phyloP scores from a whole-genome alignment of 2,113 vertebrate species.

The Nibea albiflora region DNA sequence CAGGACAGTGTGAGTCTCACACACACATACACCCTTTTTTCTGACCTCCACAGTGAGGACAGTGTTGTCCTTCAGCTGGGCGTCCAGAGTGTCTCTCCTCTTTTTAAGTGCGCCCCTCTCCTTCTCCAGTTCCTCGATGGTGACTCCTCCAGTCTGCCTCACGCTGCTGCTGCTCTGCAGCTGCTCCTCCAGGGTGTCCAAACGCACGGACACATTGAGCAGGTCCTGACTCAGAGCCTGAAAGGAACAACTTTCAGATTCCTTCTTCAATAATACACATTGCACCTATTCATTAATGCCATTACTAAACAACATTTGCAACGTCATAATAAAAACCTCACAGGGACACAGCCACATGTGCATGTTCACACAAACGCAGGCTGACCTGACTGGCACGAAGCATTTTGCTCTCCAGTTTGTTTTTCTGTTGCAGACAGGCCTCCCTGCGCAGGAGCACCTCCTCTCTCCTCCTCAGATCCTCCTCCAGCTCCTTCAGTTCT shows the following conservation, averaged over 20 bases:
- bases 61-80: slow-evolving; percentile 86
- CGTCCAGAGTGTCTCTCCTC: slow-evolving; percentile 85
- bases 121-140: slow-evolving; percentile 81
- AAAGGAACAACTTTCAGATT: neutral
- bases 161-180: slow-evolving; percentile 80
- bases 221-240: slow-evolving; percentile 89
- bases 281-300: neutral
- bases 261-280: neutral
- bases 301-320: neutral
- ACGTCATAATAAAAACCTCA: neutral
- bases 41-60: slow-evolving; percentile 88
- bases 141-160: slow-evolving; percentile 71
- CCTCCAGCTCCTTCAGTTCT: slow-evolving; percentile 86
- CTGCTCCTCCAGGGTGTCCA: slow-evolving; percentile 87
- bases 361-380: neutral
- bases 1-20: neutral
- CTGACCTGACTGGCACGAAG: slow-evolving; percentile 90
- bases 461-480: slow-evolving; percentile 89
- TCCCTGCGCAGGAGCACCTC: slow-evolving; percentile 88
- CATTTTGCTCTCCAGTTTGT: slow-evolving; percentile 88
- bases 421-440: slow-evolving; percentile 86
- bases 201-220: slow-evolving; percentile 83
- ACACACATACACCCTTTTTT: slow-evolving; percentile 1
- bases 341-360: neutral
- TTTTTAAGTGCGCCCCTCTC: slow-evolving; percentile 85